Conservation (phyloP, 2,113 vertebrate species). For the Parus major region DNA sequence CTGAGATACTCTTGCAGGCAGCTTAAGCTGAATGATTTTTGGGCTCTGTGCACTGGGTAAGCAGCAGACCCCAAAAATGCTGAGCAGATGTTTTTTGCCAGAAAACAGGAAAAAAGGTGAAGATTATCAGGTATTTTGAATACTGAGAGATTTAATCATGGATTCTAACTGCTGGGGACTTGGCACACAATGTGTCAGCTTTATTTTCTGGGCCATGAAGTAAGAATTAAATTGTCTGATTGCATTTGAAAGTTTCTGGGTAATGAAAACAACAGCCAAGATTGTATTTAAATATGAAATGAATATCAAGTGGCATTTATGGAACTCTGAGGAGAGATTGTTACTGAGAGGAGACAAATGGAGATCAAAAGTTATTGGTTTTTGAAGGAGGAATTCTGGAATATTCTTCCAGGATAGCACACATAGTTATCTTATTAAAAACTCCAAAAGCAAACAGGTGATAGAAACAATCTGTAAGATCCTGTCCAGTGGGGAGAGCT, state of each 20-base stretch:
- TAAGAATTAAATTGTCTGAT: neutral
- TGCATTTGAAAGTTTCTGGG: neutral
- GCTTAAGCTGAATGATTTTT: neutral
- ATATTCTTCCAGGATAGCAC: conserved; percentile 42
- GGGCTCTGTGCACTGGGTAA: neutral
- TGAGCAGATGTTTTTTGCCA: neutral
- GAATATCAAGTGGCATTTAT: neutral
- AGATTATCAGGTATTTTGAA: neutral
- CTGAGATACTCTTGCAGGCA: neutral
- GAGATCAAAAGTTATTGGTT: conserved; percentile 13
- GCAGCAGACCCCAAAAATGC: neutral
- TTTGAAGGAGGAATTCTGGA: conserved; percentile 25
- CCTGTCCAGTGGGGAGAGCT: conserved; percentile 33
- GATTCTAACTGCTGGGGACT: neutral
- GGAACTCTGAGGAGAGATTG: neutral
- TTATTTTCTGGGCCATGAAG: neutral
- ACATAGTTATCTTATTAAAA: conserved; percentile 64
- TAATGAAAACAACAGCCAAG: conserved; percentile 9
- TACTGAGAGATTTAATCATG: neutral
- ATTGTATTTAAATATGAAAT: conserved; percentile 36
- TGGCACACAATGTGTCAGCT: neutral
- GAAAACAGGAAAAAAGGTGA: neutral
- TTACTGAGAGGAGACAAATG: neutral
- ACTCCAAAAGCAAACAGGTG: conserved; percentile 61
- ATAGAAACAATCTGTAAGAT: conserved; percentile 46